Conservation (phyloP, 2,888 invertebrate species). For the Drosophila robusta region DNA sequence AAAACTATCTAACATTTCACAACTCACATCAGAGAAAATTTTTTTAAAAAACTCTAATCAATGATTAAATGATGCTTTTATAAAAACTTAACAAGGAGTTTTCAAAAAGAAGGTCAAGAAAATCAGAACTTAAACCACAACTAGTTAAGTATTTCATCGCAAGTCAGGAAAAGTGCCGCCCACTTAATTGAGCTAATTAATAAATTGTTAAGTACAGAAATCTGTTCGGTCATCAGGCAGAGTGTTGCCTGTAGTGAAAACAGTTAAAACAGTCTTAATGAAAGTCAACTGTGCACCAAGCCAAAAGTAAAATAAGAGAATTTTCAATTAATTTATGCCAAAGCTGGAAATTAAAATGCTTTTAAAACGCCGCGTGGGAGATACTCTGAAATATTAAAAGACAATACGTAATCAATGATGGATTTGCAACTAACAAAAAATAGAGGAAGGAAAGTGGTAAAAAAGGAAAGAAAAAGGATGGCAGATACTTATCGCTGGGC, state of each 20-base stretch:
- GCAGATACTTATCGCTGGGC: slow-evolving; percentile 40
- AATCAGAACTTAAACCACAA: background rate
- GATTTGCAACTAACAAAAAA: slow-evolving; percentile 16
- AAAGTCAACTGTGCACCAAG: slow-evolving; percentile 7
- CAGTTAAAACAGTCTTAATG: slow-evolving; percentile 21
- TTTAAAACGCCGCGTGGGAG: slow-evolving; percentile 5
- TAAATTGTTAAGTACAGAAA: background rate
- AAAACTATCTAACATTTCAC: too few relatives aligned
- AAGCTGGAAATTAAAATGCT: slow-evolving; percentile 11
- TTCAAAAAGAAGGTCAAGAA: too few relatives aligned
- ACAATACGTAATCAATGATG: slow-evolving; percentile 41
- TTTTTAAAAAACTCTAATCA: too few relatives aligned
- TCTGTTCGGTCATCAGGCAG: background rate
- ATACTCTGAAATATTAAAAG: slow-evolving; percentile 18
- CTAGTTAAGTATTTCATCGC: background rate
- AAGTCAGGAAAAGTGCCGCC: background rate
- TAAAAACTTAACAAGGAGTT: too few relatives aligned
- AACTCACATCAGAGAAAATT: too few relatives aligned
- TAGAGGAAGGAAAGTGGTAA: background rate
- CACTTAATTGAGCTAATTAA: slow-evolving; percentile 18
- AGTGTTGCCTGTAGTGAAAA: slow-evolving; percentile 1
- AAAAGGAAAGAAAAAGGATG: slow-evolving; percentile 8
- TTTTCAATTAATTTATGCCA: slow-evolving; percentile 33
- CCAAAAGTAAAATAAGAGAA: background rate
- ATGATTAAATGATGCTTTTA: too few relatives aligned